A percentile compares a stretch with the other conserved stretches of the same genome.
These are phyloP conservation scores for Microtus richardsoni DNA, from an alignment of 2,113 vertebrate species.

Conservation along the genomic window DNA sequence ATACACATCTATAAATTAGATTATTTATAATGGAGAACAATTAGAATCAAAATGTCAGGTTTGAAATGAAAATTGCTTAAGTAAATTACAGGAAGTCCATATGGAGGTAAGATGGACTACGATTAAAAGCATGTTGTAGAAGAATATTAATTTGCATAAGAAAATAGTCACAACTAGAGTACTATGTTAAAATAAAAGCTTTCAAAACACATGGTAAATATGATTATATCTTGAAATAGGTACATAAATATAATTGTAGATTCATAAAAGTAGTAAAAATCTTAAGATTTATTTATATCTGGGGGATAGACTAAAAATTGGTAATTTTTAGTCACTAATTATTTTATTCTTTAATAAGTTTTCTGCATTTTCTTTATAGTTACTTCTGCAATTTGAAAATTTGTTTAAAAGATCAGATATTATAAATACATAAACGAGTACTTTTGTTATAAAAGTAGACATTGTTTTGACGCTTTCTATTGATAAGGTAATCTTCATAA, in stretches of 20 bases:
- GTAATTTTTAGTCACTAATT: background rate
- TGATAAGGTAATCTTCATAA: background rate
- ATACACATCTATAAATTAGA: background rate
- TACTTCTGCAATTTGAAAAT: slow-evolving; percentile 6
- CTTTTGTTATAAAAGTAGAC: background rate
- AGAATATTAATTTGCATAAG: background rate
- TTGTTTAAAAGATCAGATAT: background rate
- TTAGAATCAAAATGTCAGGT: background rate
- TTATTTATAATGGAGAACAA: slow-evolving; percentile 8
- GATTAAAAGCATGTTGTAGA: background rate
- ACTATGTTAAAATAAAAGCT: background rate
- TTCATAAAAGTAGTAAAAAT: background rate
- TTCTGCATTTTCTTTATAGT: background rate
- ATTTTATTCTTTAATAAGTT: background rate
- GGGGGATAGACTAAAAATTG: background rate
- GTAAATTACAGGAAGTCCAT: background rate
- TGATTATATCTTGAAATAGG: background rate
- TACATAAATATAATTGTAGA: background rate
- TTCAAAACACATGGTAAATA: slow-evolving; percentile 7
- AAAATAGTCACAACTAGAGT: slow-evolving; percentile 5
- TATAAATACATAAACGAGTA: background rate
- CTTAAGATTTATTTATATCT: background rate
- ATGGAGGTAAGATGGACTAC: slow-evolving; percentile 1
- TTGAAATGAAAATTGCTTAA: background rate
- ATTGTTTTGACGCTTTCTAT: background rate